phyloP scores from a whole-genome alignment of 2,113 vertebrate species.

The Xiphorhynchus elegans region DNA sequence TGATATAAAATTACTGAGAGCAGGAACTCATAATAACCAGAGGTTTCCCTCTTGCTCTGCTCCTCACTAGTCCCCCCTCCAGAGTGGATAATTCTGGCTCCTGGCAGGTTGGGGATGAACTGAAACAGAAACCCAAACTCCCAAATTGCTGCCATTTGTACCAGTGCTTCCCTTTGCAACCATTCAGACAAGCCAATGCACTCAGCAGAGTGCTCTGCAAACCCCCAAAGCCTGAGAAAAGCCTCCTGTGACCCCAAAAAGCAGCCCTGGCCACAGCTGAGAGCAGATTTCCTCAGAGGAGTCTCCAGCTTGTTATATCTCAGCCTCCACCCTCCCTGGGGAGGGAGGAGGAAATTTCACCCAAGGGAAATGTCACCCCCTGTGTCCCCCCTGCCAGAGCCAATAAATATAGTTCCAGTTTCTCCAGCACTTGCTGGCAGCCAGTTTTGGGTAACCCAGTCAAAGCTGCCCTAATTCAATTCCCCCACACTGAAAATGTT shows the following conservation, averaged over 20 bases:
- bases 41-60: not conserved
- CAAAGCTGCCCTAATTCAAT: not conserved
- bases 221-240: not conserved
- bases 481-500: not conserved
- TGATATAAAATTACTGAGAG: not conserved
- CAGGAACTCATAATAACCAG: not conserved
- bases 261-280: not conserved
- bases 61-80: not conserved
- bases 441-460: not conserved
- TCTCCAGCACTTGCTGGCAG: slow-evolving; percentile 13
- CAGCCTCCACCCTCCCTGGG: not conserved
- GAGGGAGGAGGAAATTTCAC: no score
- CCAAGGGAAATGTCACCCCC: not conserved
- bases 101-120: not conserved
- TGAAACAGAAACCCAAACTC: not conserved
- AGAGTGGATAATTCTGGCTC: not conserved
- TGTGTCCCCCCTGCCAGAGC: not conserved
- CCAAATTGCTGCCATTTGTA: not conserved
- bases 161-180: not conserved
- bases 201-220: not conserved
- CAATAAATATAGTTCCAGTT: slow-evolving; percentile 20
- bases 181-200: not conserved
- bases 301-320: not conserved
- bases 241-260: not conserved
- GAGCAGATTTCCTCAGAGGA: not conserved